Conservation (phyloP, 2,113 vertebrate species). For the Serinus canaria region DNA sequence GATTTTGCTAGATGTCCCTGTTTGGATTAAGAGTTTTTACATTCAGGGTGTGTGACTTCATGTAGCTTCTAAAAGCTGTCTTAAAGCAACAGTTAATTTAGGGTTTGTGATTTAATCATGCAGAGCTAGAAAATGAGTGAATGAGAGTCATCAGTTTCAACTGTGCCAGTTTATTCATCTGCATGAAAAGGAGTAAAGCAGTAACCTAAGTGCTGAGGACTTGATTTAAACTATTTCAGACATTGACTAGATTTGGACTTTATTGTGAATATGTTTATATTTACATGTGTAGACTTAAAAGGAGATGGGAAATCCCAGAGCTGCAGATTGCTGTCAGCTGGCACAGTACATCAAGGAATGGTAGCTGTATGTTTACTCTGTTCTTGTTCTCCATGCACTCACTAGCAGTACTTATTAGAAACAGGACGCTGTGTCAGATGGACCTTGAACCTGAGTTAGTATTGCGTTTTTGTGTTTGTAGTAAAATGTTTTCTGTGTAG, state of each 20-base stretch:
- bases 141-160: neutral
- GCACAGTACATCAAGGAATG: neutral
- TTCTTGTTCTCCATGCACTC: neutral
- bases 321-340: neutral
- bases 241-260: neutral
- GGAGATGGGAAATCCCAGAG: neutral
- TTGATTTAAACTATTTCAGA: neutral
- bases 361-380: neutral
- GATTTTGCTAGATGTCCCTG: neutral
- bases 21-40: neutral
- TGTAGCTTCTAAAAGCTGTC: neutral
- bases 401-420: neutral
- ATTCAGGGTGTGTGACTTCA: neutral
- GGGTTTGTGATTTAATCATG: neutral
- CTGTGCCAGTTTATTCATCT: neutral
- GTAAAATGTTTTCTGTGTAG: neutral
- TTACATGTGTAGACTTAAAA: neutral
- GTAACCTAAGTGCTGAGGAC: neutral
- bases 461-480: neutral
- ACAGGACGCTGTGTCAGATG: neutral
- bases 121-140: neutral
- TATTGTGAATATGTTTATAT: neutral
- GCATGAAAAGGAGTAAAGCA: neutral
- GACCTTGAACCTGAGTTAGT: neutral
- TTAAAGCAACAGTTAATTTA: conserved; percentile 5